Evolutionary conservation across 2,888 invertebrate species (phyloP).

Genomic region (Odontothrips loti): DNA sequence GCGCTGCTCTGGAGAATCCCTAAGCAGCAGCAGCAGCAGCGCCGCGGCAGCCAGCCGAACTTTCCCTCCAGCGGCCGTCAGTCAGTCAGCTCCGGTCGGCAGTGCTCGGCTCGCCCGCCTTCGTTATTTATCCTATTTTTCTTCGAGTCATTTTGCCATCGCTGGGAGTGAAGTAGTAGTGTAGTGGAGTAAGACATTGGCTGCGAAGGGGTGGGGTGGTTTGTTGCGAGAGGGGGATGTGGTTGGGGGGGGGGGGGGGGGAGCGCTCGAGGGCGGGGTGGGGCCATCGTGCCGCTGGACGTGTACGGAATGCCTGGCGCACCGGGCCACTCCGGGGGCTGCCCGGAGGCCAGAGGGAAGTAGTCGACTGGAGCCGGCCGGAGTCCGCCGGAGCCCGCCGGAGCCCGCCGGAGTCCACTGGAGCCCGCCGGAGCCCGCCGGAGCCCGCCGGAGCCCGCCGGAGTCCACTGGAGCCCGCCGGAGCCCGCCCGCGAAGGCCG

Average conservation of each 20-base stretch:
- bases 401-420: background rate
- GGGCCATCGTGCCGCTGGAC: background rate
- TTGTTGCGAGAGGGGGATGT: background rate
- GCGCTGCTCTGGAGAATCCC: background rate
- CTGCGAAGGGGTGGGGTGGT: background rate
- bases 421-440: background rate
- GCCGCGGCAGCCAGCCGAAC: background rate
- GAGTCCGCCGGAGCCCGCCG: background rate
- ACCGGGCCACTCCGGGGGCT: background rate
- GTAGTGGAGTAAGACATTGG: background rate
- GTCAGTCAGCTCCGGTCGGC: background rate
- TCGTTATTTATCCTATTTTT: no score
- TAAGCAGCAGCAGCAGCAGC: no score
- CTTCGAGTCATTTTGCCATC: background rate
- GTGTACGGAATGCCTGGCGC: conserved; percentile 9
- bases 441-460: background rate
- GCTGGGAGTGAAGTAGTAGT: no score
- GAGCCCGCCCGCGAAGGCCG: background rate
- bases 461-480: background rate
- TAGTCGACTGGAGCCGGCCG: background rate
- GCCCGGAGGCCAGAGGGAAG: background rate
- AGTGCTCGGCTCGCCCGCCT: background rate
- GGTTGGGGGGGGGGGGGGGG: background rate
- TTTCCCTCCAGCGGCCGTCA: background rate
- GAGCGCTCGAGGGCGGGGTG: background rate